Evolutionary conservation across 1,140 invertebrate species (phyloP).

Genomic region (Hyposmocoma kahamanoa): DNA sequence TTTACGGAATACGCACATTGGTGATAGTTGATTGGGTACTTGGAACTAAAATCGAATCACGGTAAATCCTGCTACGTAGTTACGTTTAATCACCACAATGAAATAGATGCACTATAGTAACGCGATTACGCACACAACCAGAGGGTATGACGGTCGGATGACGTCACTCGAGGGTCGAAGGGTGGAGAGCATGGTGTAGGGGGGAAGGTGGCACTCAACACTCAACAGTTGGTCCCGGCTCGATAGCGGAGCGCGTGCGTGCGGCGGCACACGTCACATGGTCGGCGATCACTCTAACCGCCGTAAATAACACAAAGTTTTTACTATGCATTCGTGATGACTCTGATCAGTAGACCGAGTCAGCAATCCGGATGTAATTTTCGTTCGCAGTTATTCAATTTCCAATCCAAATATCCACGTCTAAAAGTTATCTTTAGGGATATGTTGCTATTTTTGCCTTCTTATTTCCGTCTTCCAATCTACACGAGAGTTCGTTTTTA

Average conservation of each 20-base stretch:
- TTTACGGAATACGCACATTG: no score
- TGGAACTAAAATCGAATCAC: no score
- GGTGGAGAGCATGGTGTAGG: slow-evolving; percentile 11
- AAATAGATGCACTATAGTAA: slow-evolving; percentile 7
- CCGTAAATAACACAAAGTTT: not conserved
- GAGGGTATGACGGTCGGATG: slow-evolving; percentile 22
- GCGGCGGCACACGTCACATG: slow-evolving; percentile 38
- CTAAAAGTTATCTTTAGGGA: no score
- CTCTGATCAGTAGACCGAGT: not conserved
- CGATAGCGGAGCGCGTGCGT: slow-evolving; percentile 62
- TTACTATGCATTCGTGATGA: not conserved
- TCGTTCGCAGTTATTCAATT: no score
- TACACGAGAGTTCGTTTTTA: no score
- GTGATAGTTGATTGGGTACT: no score
- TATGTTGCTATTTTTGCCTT: no score
- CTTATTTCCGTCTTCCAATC: no score
- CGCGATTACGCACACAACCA: slow-evolving; percentile 26
- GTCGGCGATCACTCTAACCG: slow-evolving; percentile 26
- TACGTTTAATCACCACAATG: slow-evolving; percentile 1
- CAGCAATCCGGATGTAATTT: no score
- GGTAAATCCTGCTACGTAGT: no score
- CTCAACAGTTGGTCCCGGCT: slow-evolving; percentile 65
- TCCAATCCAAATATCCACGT: no score
- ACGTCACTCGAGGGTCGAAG: slow-evolving; percentile 23
- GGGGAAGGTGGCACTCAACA: slow-evolving; percentile 19